Percentiles rank a stretch among this genome's conserved stretches.
phyloP scores from a whole-genome alignment of 2,888 invertebrate species.

The Lampropteryx suffumata region DNA sequence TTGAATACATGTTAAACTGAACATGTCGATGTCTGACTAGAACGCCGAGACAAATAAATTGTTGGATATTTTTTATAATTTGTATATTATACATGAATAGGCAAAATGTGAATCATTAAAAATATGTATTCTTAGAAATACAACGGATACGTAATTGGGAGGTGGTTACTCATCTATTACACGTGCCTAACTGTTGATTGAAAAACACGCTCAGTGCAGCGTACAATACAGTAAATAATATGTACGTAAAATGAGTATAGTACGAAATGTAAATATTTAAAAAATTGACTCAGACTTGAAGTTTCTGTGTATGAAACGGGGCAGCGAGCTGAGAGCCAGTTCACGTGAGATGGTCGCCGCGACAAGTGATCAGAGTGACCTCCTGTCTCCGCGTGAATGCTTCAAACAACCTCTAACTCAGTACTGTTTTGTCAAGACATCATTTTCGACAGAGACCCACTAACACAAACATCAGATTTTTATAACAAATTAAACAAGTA shows the following conservation, averaged over 20 bases:
- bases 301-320: constrained; percentile 40
- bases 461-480: constrained; percentile 9
- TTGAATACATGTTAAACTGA: background rate
- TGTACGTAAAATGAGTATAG: constrained; percentile 44
- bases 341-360: constrained; percentile 11
- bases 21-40: constrained; percentile 29
- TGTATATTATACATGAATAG: constrained; percentile 81
- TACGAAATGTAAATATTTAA: constrained; percentile 50
- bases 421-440: constrained; percentile 68
- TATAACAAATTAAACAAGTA: background rate
- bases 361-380: background rate
- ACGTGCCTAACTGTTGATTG: constrained; percentile 54
- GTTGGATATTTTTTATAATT: constrained; percentile 69
- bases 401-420: constrained; percentile 9
- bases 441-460: constrained; percentile 36
- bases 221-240: constrained; percentile 33
- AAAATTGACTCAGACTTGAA: constrained; percentile 61
- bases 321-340: constrained; percentile 1
- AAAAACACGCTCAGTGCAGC: constrained; percentile 21
- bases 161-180: constrained; percentile 57
- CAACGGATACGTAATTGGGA: constrained; percentile 62
- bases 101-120: constrained; percentile 79
- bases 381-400: constrained; percentile 6
- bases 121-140: constrained; percentile 74
- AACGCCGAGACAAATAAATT: constrained; percentile 56